Percentiles rank a stretch among this genome's conserved stretches.
These are phyloP conservation scores for Abramis brama DNA, from an alignment of 2,113 vertebrate genomes.

Conservation along the genomic window DNA sequence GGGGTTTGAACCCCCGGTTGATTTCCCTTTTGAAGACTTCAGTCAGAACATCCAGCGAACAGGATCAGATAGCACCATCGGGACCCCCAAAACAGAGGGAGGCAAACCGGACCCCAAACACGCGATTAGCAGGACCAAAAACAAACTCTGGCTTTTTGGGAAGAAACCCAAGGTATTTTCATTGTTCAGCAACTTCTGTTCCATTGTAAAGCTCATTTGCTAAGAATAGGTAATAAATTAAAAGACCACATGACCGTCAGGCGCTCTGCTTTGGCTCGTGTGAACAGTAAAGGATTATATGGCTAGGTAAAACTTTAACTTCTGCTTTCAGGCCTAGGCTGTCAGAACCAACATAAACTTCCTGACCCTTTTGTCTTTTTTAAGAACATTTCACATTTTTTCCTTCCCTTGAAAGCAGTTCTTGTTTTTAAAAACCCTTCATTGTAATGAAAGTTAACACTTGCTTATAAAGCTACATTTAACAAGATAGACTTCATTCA, in stretches of 20 bases:
- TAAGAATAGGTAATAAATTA: constrained; percentile 5
- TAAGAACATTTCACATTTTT: not conserved
- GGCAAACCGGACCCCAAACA: constrained; percentile 87
- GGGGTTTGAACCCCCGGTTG: constrained; percentile 92
- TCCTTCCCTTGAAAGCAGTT: constrained; percentile 12
- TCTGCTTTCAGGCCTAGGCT: constrained; percentile 1
- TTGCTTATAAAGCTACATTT: not conserved
- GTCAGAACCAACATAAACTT: not conserved
- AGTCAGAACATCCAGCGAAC: constrained; percentile 96
- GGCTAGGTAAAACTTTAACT: constrained; percentile 18
- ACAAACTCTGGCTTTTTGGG: constrained; percentile 98
- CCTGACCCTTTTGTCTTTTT: not conserved
- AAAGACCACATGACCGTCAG: not conserved
- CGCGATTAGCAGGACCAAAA: constrained; percentile 88
- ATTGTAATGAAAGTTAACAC: constrained; percentile 9
- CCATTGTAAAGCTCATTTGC: constrained; percentile 2
- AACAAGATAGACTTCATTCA: not conserved
- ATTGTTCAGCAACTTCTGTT: not conserved
- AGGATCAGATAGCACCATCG: constrained; percentile 93
- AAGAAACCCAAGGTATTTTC: constrained; percentile 94
- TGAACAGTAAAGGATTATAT: not conserved
- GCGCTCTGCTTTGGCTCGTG: not conserved
- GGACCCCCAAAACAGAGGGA: constrained; percentile 87
- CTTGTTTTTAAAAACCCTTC: not conserved
- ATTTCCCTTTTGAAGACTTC: constrained; percentile 97